Evolutionary conservation across 2,888 invertebrate genomes (phyloP).

Genomic region (Polia nebulosa): DNA sequence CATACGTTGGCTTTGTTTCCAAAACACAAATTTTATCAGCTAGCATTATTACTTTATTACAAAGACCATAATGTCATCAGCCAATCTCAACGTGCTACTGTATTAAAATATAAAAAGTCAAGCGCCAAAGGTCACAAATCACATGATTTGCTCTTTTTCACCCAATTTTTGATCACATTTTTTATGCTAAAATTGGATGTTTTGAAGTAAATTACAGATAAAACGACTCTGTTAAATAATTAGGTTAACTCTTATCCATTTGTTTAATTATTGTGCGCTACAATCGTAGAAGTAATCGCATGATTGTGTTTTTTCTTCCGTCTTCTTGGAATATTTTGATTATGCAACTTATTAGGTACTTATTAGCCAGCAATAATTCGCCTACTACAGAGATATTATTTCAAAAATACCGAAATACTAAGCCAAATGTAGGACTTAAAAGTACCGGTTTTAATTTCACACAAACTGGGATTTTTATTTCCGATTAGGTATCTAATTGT

Average conservation of each 20-base stretch:
- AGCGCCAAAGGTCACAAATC: conserved; percentile 11
- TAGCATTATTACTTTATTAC: neutral
- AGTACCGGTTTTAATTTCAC: no score
- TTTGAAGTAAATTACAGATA: conserved; percentile 17
- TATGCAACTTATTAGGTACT: neutral
- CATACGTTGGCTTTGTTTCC: neutral
- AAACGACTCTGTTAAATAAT: conserved; percentile 10
- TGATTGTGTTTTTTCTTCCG: conserved; percentile 10
- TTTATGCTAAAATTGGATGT: neutral
- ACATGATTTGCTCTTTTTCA: conserved; percentile 13
- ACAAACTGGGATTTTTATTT: no score
- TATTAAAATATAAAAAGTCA: conserved; percentile 19
- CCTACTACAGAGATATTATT: no score
- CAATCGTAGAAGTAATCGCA: conserved; percentile 18
- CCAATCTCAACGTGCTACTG: neutral
- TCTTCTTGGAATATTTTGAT: conserved; percentile 25
- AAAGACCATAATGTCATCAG: neutral
- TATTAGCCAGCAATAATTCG: neutral
- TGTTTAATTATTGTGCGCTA: conserved; percentile 27
- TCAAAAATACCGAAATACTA: no score
- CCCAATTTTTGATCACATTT: neutral
- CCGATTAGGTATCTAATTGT: no score
- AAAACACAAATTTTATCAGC: neutral
- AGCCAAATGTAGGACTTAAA: no score
- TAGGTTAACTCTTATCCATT: conserved; percentile 48